Evolutionary conservation across 2,797 vertebrate species (phyloP), one percentile per base, ranked within the genome.

Genomic region (Avahi laniger): DNA sequence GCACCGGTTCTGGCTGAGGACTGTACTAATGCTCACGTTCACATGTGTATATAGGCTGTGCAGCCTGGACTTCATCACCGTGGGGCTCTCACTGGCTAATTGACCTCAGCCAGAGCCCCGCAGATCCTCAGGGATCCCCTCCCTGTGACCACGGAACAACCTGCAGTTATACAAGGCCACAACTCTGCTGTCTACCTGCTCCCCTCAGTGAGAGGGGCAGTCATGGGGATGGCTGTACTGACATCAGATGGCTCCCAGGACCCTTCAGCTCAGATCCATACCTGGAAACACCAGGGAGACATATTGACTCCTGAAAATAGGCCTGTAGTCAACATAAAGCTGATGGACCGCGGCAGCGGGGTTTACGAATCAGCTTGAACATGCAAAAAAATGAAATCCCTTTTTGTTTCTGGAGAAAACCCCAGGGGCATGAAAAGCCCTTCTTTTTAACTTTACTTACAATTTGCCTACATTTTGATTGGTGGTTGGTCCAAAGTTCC

Each of bases 331-430:
- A 24, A 2, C 0, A 7, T 33, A 33, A 84, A 89, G 7, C 59
- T 52, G 54, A 30, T 13, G 67, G 43, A 26, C 52, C 18, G 0
- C 59, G 15, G 20, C 35, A 70, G 28, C 11, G 13, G 46, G 61
- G 69, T 65, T 89, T 46, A 48, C 5, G 57, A 63, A 75, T 91
- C 72, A 84, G 33, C 57, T 70, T 50, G 89, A 78, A 72, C 41
- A 52, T 46, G 33, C 41, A 18, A 95, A 50, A 91, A 91, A 67
- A 61, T 7, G 30, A 84, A 69, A 75, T 59, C 9, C 2, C 30
- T 84, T 87, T 88, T 89, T 73, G 48, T 79, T 91, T 46, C n/a
- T 33, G 14, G 92, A 89, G 38, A 59, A 92, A 92, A 72, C 57
- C 52, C 13, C n/a, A 54, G 82, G 41, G 43, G 30, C 50, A 70